phyloP scores from a whole-genome alignment of 2,113 vertebrate genomes.

The Etheostoma cragini region DNA sequence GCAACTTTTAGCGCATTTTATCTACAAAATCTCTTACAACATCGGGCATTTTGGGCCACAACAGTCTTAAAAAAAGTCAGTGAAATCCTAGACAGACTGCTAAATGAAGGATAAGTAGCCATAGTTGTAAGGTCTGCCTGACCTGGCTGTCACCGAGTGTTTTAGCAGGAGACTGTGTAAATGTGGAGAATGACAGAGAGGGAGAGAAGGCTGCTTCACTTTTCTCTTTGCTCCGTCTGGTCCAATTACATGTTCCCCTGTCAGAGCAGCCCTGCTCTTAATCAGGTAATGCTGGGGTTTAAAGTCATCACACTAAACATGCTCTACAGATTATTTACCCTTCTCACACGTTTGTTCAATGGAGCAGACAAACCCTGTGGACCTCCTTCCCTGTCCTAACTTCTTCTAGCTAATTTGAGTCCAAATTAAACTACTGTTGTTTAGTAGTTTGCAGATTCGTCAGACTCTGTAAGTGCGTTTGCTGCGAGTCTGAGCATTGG shows the following conservation, averaged over 20 bases:
- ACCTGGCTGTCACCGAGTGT: conserved; percentile 42
- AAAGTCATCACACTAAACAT: conserved; percentile 50
- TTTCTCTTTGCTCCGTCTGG: conserved; percentile 72
- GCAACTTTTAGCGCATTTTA: too few relatives aligned
- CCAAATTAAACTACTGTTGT: conserved; percentile 1
- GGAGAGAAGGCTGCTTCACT: conserved; percentile 49
- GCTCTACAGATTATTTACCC: conserved; percentile 50
- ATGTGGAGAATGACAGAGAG: conserved; percentile 25
- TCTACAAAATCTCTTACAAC: too few relatives aligned
- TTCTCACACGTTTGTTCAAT: conserved; percentile 25
- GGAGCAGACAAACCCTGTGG: conserved; percentile 10
- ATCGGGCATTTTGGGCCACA: too few relatives aligned
- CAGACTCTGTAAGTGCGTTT: conserved; percentile 23
- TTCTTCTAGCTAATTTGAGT: conserved; percentile 11
- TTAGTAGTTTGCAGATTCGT: conserved; percentile 23
- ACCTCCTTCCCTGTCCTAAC: not conserved
- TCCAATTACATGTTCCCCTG: conserved; percentile 76
- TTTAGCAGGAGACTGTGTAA: conserved; percentile 21
- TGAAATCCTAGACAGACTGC: not conserved
- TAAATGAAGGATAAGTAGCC: conserved; percentile 44
- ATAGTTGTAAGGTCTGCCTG: conserved; percentile 45
- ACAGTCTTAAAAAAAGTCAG: too few relatives aligned
- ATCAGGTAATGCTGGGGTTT: conserved; percentile 77
- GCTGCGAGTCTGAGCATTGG: conserved; percentile 11
- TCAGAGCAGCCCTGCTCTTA: conserved; percentile 72